phyloP scores from a whole-genome alignment of 2,888 invertebrate genomes.

The Euspilapteryx auroguttella region DNA sequence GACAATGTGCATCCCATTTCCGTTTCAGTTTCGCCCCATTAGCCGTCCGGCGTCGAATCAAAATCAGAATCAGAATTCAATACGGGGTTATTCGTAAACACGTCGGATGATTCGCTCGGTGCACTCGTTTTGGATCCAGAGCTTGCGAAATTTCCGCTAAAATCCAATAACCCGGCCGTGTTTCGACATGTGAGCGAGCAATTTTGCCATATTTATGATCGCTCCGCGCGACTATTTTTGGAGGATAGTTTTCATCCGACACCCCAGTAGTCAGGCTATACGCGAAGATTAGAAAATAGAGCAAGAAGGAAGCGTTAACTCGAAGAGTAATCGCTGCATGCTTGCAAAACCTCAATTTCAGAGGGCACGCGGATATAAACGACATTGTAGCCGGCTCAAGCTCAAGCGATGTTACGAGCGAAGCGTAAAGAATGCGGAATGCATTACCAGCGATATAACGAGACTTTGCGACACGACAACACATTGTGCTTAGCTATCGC shows the following conservation, averaged over 20 bases:
- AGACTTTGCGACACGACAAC: neutral
- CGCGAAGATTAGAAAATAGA: too few relatives aligned
- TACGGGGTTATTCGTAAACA: slow-evolving; percentile 37
- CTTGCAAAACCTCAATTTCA: too few relatives aligned
- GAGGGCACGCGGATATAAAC: too few relatives aligned
- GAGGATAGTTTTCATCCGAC: too few relatives aligned
- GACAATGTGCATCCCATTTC: slow-evolving; percentile 23
- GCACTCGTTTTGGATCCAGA: slow-evolving; percentile 21
- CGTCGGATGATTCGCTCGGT: slow-evolving; percentile 10
- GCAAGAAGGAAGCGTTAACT: too few relatives aligned
- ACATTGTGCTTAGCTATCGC: too few relatives aligned
- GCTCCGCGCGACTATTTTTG: slow-evolving; percentile 5
- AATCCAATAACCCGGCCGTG: slow-evolving; percentile 41
- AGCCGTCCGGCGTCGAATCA: slow-evolving; percentile 15
- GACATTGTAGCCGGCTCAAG: too few relatives aligned
- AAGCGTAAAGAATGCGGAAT: slow-evolving; percentile 2
- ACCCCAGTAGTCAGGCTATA: too few relatives aligned
- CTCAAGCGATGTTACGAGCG: slow-evolving; percentile 8
- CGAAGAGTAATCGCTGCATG: too few relatives aligned
- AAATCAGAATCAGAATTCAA: slow-evolving; percentile 47
- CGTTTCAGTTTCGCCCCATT: slow-evolving; percentile 22
- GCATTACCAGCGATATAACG: neutral
- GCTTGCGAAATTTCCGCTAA: slow-evolving; percentile 44
- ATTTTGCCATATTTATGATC: slow-evolving; percentile 12
- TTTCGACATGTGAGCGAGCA: slow-evolving; percentile 16